These are phyloP conservation scores for Neosalanx taihuensis DNA, from an alignment of 2,797 vertebrate genomes.

Conservation along the genomic window DNA sequence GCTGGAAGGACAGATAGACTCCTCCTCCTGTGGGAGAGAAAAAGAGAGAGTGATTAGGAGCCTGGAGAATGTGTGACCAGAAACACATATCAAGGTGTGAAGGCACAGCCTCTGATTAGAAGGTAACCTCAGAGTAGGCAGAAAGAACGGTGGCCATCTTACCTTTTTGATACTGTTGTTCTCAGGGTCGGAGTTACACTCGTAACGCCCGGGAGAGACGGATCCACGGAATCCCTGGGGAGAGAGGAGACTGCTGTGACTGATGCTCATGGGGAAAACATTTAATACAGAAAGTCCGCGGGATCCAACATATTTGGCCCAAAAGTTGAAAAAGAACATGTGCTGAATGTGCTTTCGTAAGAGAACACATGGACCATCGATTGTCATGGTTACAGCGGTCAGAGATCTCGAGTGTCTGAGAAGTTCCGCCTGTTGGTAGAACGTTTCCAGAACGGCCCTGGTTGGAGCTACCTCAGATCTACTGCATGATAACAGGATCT, in stretches of 20 bases:
- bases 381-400: too few species aligned
- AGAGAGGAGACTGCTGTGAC: constrained; percentile 38
- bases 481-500: constrained; percentile 61
- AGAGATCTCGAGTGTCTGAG: neutral
- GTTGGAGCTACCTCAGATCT: constrained; percentile 63
- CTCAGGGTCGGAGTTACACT: constrained; percentile 72
- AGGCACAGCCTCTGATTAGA: neutral
- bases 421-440: neutral
- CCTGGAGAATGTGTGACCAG: neutral
- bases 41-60: neutral
- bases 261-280: constrained; percentile 28
- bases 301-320: constrained; percentile 7
- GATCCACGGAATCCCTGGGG: constrained; percentile 72
- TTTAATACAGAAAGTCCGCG: too few species aligned
- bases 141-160: constrained; percentile 15
- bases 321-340: neutral
- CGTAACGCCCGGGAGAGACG: constrained; percentile 65
- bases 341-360: too few species aligned
- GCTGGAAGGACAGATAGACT: constrained; percentile 39
- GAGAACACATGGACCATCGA: too few species aligned
- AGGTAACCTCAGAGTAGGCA: neutral
- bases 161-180: constrained; percentile 75
- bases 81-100: neutral
- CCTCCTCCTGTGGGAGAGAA: constrained; percentile 53
- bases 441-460: constrained; percentile 53